Base-by-base conservation (phyloP, 2,888 invertebrate species). In the Megalurothrips usitatus region DNA sequence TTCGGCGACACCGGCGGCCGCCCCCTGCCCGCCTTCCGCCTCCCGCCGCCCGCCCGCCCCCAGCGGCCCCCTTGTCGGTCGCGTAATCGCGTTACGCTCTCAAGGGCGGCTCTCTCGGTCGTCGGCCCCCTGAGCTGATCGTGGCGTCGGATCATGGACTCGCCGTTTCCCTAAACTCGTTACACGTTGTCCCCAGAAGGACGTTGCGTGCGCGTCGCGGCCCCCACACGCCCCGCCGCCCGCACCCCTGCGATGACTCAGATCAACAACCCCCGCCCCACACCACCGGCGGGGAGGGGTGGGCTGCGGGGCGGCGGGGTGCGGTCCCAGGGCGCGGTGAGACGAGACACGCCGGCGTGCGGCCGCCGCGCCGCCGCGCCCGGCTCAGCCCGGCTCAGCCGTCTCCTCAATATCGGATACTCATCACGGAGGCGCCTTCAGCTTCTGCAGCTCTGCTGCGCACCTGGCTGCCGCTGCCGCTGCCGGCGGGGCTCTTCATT, bases 91-190 rank as follows among this genome's bases (percentile, higher is more conserved):
- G 58, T 58, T 58, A 58, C 19, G 58, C 58, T 58, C 14, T 19
- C 58, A 58, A 58, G 58, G 34, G 34, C 34, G 34, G 34, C 34
- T 4, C 34, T 43, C 34, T 43, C 34, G 19, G 14, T 10, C 52
- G 14, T 19, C 52, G 14, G 14, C 52, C 52, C 52, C 52, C 58
- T 19, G 14, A 17, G 58, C 58, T 17, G 10, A 17, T 19, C 58
- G 58, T 19, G 14, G 58, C 6, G 58, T 6, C 58, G 58, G 58
- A 19, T 58, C 58, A 58, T 19, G 58, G 58, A 58, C 58, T 17
- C 58, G 17, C 58, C 58, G 58, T 75, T 75, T 75, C 26, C 68
- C 26, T 75, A 75, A 75, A 75, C 68, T 75, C 68, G 26, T 75
- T 75, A 75, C 26, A 8, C 23, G 68, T 26, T 26, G 26, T 9